Evolutionary conservation across 2,888 invertebrate species (phyloP).

Genomic region (Diloba caeruleocephala): DNA sequence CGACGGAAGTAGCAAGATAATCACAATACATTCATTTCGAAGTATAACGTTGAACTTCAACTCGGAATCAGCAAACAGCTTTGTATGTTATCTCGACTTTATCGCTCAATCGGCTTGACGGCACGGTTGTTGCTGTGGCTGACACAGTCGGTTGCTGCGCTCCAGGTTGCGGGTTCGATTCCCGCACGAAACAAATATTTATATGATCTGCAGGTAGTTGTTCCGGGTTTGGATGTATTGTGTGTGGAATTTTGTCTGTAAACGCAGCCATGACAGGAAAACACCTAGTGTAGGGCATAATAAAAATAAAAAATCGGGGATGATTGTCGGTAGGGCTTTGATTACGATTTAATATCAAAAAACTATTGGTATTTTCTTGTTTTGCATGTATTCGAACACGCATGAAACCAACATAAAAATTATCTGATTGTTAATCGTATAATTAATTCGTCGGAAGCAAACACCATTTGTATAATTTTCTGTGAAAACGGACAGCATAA

Average conservation of each 20-base stretch:
- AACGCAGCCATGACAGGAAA: too few species aligned
- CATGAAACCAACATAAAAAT: conserved; percentile 23
- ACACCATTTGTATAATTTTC: conserved; percentile 47
- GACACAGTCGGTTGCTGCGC: too few species aligned
- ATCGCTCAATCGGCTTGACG: background rate
- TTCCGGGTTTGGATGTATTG: too few species aligned
- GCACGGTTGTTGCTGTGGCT: too few species aligned
- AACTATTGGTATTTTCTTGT: background rate
- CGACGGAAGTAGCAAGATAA: conserved; percentile 49
- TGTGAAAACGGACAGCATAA: conserved; percentile 34
- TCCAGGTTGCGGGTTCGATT: too few species aligned
- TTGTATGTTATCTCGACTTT: conserved; percentile 20
- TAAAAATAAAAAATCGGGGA: too few species aligned
- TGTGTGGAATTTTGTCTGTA: too few species aligned
- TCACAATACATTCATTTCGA: conserved; percentile 32
- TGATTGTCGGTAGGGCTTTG: too few species aligned
- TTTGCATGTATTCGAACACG: conserved; percentile 3
- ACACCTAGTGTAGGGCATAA: too few species aligned
- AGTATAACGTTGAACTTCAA: conserved; percentile 29
- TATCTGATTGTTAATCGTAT: conserved; percentile 39
- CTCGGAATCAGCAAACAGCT: conserved; percentile 27
- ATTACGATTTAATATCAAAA: too few species aligned
- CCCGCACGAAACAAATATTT: too few species aligned
- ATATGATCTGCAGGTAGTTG: too few species aligned
- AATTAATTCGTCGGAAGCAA: conserved; percentile 48